Conservation (phyloP, 1,140 invertebrate genomes). For the Philopotamus ludificatus region DNA sequence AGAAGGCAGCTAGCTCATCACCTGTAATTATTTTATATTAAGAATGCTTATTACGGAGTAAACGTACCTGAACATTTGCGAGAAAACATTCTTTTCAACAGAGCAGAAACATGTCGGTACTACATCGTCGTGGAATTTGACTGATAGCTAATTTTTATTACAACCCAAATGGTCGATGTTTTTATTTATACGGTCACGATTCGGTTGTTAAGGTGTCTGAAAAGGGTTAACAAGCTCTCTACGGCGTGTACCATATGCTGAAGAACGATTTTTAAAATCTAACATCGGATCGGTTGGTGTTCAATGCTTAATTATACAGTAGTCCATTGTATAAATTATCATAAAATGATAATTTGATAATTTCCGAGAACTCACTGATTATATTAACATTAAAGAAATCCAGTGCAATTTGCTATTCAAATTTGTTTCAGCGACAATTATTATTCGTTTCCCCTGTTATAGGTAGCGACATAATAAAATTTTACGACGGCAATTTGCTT, state of each 20-base stretch:
- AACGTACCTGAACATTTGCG: neutral
- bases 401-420: too few relatives aligned
- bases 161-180: slow-evolving; percentile 8
- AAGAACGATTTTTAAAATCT: too few relatives aligned
- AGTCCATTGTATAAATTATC: too few relatives aligned
- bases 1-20: neutral
- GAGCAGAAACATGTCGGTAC: slow-evolving; percentile 10
- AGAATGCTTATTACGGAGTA: slow-evolving; percentile 4
- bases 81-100: slow-evolving; percentile 4
- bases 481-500: too few relatives aligned
- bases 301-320: too few relatives aligned
- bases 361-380: too few relatives aligned
- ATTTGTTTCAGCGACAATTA: too few relatives aligned
- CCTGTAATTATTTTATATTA: slow-evolving; percentile 11
- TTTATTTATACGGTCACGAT: slow-evolving; percentile 20
- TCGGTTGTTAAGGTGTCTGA: neutral
- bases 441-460: too few relatives aligned
- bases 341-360: too few relatives aligned
- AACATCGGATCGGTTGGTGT: too few relatives aligned
- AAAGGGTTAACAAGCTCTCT: neutral
- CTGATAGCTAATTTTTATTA: slow-evolving; percentile 32
- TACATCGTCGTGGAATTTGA: slow-evolving; percentile 18
- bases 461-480: too few relatives aligned
- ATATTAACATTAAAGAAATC: too few relatives aligned
- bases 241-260: neutral